These are phyloP conservation scores for Sebastes taczanowskii DNA, from an alignment of 2,797 vertebrate species.

Conservation along the genomic window DNA sequence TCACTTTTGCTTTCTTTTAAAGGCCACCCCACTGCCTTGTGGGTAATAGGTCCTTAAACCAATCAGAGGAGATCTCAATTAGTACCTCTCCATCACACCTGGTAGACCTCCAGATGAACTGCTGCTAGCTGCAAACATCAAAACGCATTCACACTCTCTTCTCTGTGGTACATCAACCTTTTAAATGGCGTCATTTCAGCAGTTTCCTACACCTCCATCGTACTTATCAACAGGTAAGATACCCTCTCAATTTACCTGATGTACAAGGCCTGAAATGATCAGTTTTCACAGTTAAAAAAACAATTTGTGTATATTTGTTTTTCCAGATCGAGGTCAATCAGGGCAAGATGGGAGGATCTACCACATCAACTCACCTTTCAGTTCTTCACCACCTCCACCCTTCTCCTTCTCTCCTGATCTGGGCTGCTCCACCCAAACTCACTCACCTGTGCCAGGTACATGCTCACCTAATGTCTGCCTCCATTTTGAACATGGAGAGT, in stretches of 20 bases:
- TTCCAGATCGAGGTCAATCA: slow-evolving; percentile 23
- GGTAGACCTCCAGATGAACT: slow-evolving; percentile 17
- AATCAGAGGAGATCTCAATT: slow-evolving; percentile 58
- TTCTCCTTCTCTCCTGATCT: slow-evolving; percentile 23
- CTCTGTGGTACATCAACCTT: not conserved
- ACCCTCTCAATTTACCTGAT: not conserved
- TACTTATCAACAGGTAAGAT: slow-evolving; percentile 64
- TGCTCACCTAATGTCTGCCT: not conserved
- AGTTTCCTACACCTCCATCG: slow-evolving; percentile 44
- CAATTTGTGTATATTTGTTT: not conserved
- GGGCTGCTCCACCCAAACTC: not conserved
- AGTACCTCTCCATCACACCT: slow-evolving; percentile 51
- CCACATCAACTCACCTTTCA: slow-evolving; percentile 48
- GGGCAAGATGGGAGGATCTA: slow-evolving; percentile 33
- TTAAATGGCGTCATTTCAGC: slow-evolving; percentile 51
- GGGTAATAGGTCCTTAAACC: slow-evolving; percentile 33
- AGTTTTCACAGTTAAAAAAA: not conserved
- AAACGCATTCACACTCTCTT: not conserved
- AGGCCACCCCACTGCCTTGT: slow-evolving; percentile 8
- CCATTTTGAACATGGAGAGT: slow-evolving; percentile 19
- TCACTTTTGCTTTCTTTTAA: not conserved
- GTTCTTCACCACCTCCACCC: slow-evolving; percentile 4
- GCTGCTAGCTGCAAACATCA: slow-evolving; percentile 18
- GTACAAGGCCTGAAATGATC: not conserved
- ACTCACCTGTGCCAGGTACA: slow-evolving; percentile 42